Base-by-base conservation (phyloP, 2,797 vertebrate genomes). In the Denticeps clupeoides region DNA sequence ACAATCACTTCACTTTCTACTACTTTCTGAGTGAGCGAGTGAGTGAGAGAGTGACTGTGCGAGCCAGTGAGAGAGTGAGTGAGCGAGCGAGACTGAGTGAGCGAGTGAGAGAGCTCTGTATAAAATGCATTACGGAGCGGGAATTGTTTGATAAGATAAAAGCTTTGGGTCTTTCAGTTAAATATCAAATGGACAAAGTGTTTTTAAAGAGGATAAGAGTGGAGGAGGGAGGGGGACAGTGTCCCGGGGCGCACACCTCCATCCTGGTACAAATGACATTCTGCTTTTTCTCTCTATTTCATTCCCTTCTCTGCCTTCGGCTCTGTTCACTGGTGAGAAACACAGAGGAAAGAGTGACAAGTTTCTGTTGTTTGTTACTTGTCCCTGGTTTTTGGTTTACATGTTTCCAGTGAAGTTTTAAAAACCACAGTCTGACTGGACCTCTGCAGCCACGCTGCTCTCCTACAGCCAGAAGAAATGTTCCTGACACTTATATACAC, bases 31-130 rank as follows among this genome's bases (percentile, higher is more conserved):
- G n/a, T n/a, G n/a, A n/a, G n/a, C n/a, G n/a, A n/a, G 7, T 45
- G 45, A 46, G 58, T 10, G 3, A 42, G 23, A 21, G 21, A 41
- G 16, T 33, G 16, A 38, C 10, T 4, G 8, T 45, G 32, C 13
- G 29, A 46, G 25, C 47, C 51, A 56, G 23, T 60, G 42, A 57
- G 68, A 56, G 41, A 35, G 15, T 43, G 43, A 13, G 28, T 51
- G 51, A 57, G 16, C 73, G 73, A 70, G 61, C 67, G 67, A 70
- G 63, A 59, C 43, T 53, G 50, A 51, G 41, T 45, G 57, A 53
- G 64, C 56, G 22, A 55, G 48, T 40, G 51, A 56, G 46, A 58
- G 55, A 63, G 56, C 51, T 64, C 31, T 53, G 23, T 56, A 50
- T 28, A 37, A 61, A 68, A 68, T 44, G 54, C 52, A 61, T 56